These are phyloP conservation scores for Muntiacus muntjak DNA, from an alignment of 2,113 vertebrate genomes.

Conservation along the genomic window DNA sequence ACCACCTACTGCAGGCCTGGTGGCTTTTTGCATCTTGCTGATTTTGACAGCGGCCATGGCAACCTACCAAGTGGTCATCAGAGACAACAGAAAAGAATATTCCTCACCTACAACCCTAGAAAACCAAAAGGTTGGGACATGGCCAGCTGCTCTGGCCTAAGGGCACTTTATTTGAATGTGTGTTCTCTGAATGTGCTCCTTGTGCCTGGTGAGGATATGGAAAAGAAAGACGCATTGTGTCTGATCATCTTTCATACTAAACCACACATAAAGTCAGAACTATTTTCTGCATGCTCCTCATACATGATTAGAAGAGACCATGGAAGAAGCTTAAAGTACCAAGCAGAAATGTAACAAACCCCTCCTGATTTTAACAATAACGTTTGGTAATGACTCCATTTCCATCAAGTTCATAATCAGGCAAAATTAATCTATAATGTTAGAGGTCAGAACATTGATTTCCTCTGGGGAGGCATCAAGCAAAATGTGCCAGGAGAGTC, in stretches of 20 bases:
- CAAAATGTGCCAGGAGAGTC: not conserved
- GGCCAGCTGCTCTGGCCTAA: not conserved
- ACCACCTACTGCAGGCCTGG: not conserved
- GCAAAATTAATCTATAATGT: not conserved
- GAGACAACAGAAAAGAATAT: not conserved
- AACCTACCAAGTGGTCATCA: not conserved
- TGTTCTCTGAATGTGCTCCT: not conserved
- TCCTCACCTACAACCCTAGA: not conserved
- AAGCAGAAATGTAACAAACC: not conserved
- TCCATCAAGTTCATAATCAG: not conserved
- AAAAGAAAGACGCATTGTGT: not conserved
- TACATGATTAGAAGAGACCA: not conserved
- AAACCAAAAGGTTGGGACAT: not conserved
- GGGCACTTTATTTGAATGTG: not conserved
- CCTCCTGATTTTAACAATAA: not conserved
- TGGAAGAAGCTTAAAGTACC: not conserved
- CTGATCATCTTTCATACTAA: not conserved
- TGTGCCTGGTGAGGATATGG: not conserved
- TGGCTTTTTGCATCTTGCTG: not conserved
- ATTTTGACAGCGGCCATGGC: not conserved
- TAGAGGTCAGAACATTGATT: not conserved
- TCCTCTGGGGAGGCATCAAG: rapidly evolving
- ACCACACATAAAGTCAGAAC: not conserved
- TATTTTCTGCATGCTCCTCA: not conserved
- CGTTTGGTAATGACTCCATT: not conserved